Evolutionary conservation across 2,888 invertebrate species (phyloP).

Genomic region (Tromatobia lineatoria): DNA sequence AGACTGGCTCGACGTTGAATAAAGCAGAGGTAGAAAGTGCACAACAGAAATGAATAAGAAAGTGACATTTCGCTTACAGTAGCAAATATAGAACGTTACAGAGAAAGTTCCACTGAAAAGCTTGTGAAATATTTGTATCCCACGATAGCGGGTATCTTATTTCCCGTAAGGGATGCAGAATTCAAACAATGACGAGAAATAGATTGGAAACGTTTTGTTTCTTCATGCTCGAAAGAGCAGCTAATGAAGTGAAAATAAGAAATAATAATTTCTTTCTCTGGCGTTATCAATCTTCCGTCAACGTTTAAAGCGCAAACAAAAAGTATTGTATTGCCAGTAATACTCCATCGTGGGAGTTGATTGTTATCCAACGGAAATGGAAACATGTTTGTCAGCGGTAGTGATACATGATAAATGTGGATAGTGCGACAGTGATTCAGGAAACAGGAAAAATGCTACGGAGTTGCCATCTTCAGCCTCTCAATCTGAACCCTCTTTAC

Average conservation of each 20-base stretch:
- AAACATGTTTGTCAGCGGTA: background rate
- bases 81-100: background rate
- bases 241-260: conserved; percentile 14
- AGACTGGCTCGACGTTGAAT: background rate
- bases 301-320: background rate
- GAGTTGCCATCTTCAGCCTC: background rate
- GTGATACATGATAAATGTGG: background rate
- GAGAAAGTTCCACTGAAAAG: background rate
- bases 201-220: conserved; percentile 2
- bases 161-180: conserved; percentile 4
- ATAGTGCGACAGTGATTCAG: background rate
- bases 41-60: background rate
- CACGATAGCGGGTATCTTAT: background rate
- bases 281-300: background rate
- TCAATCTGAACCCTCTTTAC: too few relatives aligned
- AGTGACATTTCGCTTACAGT: background rate
- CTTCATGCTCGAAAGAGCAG: background rate
- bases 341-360: background rate
- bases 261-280: conserved; percentile 24
- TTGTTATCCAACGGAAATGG: background rate
- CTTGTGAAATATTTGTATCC: conserved; percentile 3
- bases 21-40: background rate
- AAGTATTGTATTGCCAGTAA: background rate
- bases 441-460: background rate
- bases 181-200: conserved; percentile 14